Conservation (phyloP, 2,113 vertebrate genomes). For the Rynchops niger region DNA sequence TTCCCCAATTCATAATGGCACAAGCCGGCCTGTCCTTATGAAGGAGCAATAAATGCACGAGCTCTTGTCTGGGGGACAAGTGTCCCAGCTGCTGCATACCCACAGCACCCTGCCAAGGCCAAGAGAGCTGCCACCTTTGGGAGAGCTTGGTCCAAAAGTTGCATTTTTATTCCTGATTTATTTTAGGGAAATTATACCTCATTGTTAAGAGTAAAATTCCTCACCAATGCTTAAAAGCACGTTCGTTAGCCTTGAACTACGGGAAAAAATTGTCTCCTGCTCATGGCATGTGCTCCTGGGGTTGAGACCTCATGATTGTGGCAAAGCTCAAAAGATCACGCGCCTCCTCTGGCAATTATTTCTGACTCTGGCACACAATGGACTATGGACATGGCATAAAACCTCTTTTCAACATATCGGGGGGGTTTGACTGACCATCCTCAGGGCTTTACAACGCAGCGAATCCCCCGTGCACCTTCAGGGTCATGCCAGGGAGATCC, state of each 20-base stretch:
- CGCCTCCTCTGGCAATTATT: not conserved
- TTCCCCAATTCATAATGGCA: not conserved
- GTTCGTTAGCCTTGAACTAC: not conserved
- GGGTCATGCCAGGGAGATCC: not conserved
- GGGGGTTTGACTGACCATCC: not conserved
- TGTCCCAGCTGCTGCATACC: not conserved
- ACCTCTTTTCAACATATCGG: rapidly evolving
- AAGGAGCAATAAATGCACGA: not conserved
- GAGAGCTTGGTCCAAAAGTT: not conserved
- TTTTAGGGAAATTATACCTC: not conserved
- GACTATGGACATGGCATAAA: not conserved
- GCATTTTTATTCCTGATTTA: not conserved
- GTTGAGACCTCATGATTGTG: not conserved
- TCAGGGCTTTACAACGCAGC: not conserved
- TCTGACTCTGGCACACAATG: rapidly evolving
- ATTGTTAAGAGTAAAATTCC: not conserved
- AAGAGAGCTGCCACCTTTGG: not conserved
- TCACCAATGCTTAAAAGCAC: not conserved
- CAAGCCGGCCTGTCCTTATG: not conserved
- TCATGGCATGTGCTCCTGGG: rapidly evolving
- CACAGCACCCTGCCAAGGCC: not conserved
- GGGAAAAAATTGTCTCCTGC: not conserved
- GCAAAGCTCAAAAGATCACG: not conserved
- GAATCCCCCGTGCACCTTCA: rapidly evolving
- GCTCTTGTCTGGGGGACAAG: not conserved